Conservation (phyloP, 2,113 vertebrate genomes). For the Sceloporus undulatus region DNA sequence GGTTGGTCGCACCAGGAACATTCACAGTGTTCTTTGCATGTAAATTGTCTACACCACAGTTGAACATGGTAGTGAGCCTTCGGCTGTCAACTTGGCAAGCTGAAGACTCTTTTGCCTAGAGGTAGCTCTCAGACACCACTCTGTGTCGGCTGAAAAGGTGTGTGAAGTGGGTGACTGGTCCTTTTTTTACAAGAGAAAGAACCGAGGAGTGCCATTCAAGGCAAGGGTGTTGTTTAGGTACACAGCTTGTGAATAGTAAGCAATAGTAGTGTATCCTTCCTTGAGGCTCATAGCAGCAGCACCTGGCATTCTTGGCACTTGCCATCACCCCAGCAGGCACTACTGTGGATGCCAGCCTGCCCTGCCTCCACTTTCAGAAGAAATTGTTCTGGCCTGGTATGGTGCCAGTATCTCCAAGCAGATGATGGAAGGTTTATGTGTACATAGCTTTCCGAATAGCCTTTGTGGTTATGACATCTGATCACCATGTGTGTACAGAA, state of each 20-base stretch:
- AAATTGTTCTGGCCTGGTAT: neutral
- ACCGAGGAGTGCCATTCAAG: neutral
- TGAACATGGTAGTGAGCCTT: neutral
- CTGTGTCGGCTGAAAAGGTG: neutral
- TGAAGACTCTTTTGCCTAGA: neutral
- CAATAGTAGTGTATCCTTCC: neutral
- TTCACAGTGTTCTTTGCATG: neutral
- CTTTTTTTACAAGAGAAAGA: neutral
- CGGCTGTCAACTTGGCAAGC: no score
- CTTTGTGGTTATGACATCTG: no score
- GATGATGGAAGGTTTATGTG: neutral
- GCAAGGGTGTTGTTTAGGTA: neutral
- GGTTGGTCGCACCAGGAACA: neutral
- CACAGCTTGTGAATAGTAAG: neutral
- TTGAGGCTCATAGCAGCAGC: neutral
- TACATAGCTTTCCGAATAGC: neutral
- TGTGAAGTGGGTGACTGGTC: neutral
- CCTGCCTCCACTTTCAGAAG: neutral
- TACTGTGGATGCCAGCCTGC: neutral
- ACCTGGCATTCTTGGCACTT: neutral
- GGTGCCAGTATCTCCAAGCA: no score
- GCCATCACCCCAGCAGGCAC: neutral
- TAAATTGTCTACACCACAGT: neutral
- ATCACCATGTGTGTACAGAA: neutral
- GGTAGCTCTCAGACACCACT: neutral